Percentiles rank a stretch among this genome's conserved stretches.
Conservation (phyloP, 2,797 vertebrate genomes). For the Hipposideros larvatus region DNA sequence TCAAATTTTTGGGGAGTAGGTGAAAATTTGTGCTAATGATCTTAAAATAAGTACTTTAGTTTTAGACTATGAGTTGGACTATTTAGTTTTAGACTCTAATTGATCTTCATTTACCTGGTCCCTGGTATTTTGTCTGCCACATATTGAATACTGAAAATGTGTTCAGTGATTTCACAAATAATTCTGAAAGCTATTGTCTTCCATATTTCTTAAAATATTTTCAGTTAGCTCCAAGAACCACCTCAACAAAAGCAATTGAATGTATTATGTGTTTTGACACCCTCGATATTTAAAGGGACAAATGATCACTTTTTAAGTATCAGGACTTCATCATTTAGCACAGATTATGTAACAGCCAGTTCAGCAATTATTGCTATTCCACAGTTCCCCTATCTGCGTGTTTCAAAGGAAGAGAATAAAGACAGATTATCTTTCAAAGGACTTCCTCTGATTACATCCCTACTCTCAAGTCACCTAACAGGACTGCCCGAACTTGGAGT, state of each 20-base stretch:
- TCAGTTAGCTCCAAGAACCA: constrained; percentile 44
- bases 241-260: constrained; percentile 37
- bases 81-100: neutral
- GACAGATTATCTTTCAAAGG: constrained; percentile 90
- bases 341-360: constrained; percentile 88
- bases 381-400: constrained; percentile 85
- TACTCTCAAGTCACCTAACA: constrained; percentile 90
- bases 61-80: neutral
- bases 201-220: neutral
- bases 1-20: neutral
- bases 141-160: constrained; percentile 50
- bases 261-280: constrained; percentile 69
- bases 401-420: constrained; percentile 89
- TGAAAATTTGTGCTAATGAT: neutral
- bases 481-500: constrained; percentile 87
- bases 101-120: neutral
- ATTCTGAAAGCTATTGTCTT: constrained; percentile 52
- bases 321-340: constrained; percentile 74
- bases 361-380: constrained; percentile 85
- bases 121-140: neutral
- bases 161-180: constrained; percentile 28
- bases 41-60: constrained; percentile 9
- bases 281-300: constrained; percentile 66
- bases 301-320: constrained; percentile 67
- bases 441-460: constrained; percentile 91